phyloP scores from a whole-genome alignment of 2,113 vertebrate genomes.

The Heterotis niloticus region DNA sequence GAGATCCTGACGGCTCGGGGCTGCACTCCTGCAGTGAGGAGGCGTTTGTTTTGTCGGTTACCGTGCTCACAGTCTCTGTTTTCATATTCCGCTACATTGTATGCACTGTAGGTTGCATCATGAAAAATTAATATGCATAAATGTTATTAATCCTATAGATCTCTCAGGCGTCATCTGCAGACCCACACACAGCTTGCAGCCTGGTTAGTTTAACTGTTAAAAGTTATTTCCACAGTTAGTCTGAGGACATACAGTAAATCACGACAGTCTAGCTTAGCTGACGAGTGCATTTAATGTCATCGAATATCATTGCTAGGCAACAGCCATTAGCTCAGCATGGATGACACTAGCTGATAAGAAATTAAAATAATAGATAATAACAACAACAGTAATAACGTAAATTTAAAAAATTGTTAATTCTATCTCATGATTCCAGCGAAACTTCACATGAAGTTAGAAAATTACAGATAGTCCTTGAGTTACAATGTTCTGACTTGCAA shows the following conservation, averaged over 20 bases:
- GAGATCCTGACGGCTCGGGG: no score
- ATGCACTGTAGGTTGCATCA: no score
- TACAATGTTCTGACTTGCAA: no score
- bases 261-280: constrained; percentile 22
- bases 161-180: background rate
- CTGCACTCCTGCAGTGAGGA: no score
- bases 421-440: constrained; percentile 47
- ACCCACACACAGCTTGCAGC: background rate
- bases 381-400: constrained; percentile 22
- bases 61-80: no score
- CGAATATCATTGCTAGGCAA: constrained; percentile 69
- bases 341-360: constrained; percentile 66
- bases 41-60: no score
- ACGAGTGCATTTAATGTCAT: constrained; percentile 63
- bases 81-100: no score
- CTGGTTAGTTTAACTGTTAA: background rate
- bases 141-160: background rate
- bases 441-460: constrained; percentile 21
- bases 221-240: background rate
- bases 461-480: no score
- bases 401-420: constrained; percentile 22
- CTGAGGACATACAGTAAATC: constrained; percentile 16
- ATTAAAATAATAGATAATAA: constrained; percentile 23
- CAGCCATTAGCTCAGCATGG: constrained; percentile 47
- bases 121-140: no score